Percentiles rank a stretch among this genome's conserved stretches.
Conservation (phyloP, 1,140 invertebrate genomes). For the Bombus difficillimus region DNA sequence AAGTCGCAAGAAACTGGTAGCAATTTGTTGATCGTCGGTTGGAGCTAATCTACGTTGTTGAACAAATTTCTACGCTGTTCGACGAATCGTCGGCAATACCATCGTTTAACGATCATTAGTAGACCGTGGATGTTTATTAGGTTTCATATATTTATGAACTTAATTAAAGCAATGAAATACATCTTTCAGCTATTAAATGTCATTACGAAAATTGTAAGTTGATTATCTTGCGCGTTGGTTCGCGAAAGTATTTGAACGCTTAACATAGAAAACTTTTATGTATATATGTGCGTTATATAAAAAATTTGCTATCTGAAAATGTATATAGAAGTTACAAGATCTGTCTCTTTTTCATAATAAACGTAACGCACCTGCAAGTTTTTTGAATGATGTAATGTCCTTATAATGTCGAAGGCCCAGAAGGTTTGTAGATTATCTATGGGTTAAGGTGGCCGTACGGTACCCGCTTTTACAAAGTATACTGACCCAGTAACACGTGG, state of each 20-base stretch:
- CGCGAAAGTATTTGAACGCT: too few relatives aligned
- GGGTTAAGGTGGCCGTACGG: slow-evolving; percentile 68
- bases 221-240: too few relatives aligned
- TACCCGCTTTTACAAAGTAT: slow-evolving; percentile 69
- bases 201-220: too few relatives aligned
- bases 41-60: slow-evolving; percentile 7
- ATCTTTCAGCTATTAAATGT: too few relatives aligned
- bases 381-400: not conserved
- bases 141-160: too few relatives aligned
- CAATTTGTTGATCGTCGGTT: slow-evolving; percentile 44
- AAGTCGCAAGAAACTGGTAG: slow-evolving; percentile 58
- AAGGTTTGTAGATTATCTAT: slow-evolving; percentile 55
- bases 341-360: too few relatives aligned
- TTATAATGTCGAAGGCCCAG: slow-evolving; percentile 25
- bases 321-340: too few relatives aligned
- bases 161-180: too few relatives aligned
- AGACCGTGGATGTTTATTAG: too few relatives aligned
- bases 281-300: too few relatives aligned
- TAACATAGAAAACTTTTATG: too few relatives aligned
- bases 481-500: slow-evolving; percentile 71
- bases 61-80: not conserved
- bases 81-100: not conserved
- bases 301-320: too few relatives aligned
- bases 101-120: not conserved
- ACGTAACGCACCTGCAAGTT: not conserved